Evolutionary conservation across 2,888 invertebrate species (phyloP).

Genomic region (Elysia crispata): DNA sequence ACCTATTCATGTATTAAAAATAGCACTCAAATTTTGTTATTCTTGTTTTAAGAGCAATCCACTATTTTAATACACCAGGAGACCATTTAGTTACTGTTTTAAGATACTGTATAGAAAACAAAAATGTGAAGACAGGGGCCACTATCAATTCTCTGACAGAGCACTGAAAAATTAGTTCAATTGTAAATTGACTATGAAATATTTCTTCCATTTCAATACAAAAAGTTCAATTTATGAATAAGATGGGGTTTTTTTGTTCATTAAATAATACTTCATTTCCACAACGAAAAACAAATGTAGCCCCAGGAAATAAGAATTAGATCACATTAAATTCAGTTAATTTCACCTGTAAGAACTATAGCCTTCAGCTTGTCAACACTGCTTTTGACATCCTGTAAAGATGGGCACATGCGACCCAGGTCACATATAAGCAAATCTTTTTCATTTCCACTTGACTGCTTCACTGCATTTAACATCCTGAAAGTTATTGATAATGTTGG

Average conservation of each 20-base stretch:
- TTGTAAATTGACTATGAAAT: too few relatives aligned
- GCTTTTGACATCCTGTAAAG: conserved; percentile 82
- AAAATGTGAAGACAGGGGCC: background rate
- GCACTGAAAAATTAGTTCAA: background rate
- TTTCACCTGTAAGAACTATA: conserved; percentile 86
- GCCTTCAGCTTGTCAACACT: conserved; percentile 86
- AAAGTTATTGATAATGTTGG: background rate
- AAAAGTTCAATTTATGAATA: background rate
- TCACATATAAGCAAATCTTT: conserved; percentile 83
- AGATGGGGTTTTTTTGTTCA: too few relatives aligned
- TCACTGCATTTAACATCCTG: conserved; percentile 64
- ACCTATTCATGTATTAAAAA: too few relatives aligned
- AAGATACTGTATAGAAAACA: background rate
- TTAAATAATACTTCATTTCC: too few relatives aligned
- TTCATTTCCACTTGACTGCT: conserved; percentile 76
- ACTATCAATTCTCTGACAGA: background rate
- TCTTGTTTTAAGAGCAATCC: too few relatives aligned
- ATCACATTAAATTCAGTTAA: background rate
- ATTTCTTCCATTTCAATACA: background rate
- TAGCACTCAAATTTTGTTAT: too few relatives aligned
- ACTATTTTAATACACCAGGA: too few relatives aligned
- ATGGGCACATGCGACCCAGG: conserved; percentile 83
- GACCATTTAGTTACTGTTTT: too few relatives aligned
- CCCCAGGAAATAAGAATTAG: background rate
- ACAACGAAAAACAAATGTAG: too few relatives aligned